phyloP scores from a whole-genome alignment of 2,888 invertebrate species.

The Mythimna lalbum region DNA sequence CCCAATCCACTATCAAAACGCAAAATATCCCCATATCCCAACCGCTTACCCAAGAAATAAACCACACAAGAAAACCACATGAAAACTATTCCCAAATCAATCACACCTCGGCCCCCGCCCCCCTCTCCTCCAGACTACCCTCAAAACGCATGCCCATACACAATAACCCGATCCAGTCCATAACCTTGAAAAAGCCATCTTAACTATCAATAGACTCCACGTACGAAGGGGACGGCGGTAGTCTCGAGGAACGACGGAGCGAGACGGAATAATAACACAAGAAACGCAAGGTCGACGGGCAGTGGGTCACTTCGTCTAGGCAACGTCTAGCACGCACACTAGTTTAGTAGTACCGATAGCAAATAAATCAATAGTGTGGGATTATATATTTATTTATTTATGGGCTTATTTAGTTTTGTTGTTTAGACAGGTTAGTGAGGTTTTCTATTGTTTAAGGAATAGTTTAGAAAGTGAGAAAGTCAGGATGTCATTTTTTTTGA shows the following conservation, averaged over 20 bases:
- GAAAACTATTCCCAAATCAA: constrained; percentile 49
- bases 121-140: constrained; percentile 31
- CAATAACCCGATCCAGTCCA: constrained; percentile 61
- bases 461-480: constrained; percentile 8
- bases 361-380: constrained; percentile 49
- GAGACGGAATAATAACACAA: constrained; percentile 86
- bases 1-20: neutral
- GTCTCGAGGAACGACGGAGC: constrained; percentile 69
- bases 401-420: neutral
- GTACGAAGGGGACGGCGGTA: constrained; percentile 74
- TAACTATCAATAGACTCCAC: constrained; percentile 84
- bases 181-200: constrained; percentile 73
- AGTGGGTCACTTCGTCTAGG: constrained; percentile 90
- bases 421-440: neutral
- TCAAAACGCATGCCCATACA: constrained; percentile 50
- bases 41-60: neutral
- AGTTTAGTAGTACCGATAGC: constrained; percentile 72
- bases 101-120: constrained; percentile 22
- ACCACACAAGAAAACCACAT: constrained; percentile 8
- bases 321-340: constrained; percentile 88
- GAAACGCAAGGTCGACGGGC: constrained; percentile 89
- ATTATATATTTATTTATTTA: constrained; percentile 19
- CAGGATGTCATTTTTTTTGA: too few relatives aligned
- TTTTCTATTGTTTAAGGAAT: neutral
- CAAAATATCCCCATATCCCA: neutral